Evolutionary conservation across 2,888 invertebrate species (phyloP), one percentile per base, ranked within the genome.

Genomic region (Meteorus cinctellus): DNA sequence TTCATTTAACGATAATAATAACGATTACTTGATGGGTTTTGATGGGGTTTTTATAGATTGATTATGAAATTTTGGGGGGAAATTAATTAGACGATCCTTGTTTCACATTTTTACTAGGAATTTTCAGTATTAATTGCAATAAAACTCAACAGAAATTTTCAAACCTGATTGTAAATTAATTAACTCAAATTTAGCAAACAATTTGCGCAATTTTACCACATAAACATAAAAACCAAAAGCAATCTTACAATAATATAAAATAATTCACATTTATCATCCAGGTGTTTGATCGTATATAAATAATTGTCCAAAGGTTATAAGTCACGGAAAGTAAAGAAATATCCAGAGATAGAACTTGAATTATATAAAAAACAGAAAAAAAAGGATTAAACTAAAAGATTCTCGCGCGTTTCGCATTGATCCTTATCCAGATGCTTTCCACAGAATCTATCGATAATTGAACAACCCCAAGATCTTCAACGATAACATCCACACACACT

Each of bases 381-480:
- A 3, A 8, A 5, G 16, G 12, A 14, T 41, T 41, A 41, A 41
- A 41, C 41, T n/a, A 3, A 34, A 31, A 31, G 24, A 65, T 65
- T 65, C 31, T 31, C 65, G 31, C 41, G 65, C 31, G n/a, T 31
- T 12, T 36, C 24, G 5, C 19, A 4, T 65, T 31, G 65, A 65
- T 65, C 65, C 12, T 65, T 65, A 65, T 65, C 41, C 36, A 41
- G 19, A 36, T 65, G 36, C 36, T 65, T 65, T 65, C 41, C 36
- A 36, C 19, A 19, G 16, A 41, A 36, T 65, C 65, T 65, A 41
- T 65, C 65, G 41, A 36, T 65, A 41, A 65, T 65, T 65, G 65
- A 19, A 34, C 65, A 19, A 19, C 36, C 19, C 65, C 41, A 19
- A 65, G 65, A 65, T 65, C 16, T 65, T 41, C 19, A 41, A n/a